Conservation (phyloP, 2,888 invertebrate genomes). For the Apamea anceps region DNA sequence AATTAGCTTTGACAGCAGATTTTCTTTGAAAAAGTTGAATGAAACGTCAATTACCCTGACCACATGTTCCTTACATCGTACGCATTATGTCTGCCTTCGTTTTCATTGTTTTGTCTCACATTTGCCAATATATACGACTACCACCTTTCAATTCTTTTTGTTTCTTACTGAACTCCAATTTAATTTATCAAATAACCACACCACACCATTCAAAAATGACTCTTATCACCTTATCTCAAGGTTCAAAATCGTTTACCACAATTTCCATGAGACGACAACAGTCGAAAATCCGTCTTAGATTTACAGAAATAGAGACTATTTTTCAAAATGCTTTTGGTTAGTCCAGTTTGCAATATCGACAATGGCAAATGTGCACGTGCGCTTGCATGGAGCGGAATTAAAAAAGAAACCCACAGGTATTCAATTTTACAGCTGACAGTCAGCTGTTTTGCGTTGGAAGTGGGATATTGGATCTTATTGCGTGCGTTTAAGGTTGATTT, state of each 20-base stretch:
- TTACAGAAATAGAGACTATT: neutral
- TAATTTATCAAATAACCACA: neutral
- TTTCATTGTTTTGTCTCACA: constrained; percentile 27
- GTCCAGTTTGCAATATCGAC: constrained; percentile 73
- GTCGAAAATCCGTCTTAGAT: neutral
- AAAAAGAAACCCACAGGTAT: constrained; percentile 71
- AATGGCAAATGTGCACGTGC: constrained; percentile 71
- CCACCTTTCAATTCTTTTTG: constrained; percentile 22
- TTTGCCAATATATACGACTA: constrained; percentile 20
- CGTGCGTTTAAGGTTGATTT: accelerated
- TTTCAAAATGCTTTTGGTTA: neutral
- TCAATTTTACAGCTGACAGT: constrained; percentile 76
- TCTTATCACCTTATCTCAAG: accelerated
- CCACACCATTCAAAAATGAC: neutral
- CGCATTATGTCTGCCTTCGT: neutral
- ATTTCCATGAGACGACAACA: accelerated
- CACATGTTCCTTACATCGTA: neutral
- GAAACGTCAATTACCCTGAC: neutral
- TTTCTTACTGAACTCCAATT: constrained; percentile 39
- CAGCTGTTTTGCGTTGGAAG: constrained; percentile 73
- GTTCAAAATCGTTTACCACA: constrained; percentile 11
- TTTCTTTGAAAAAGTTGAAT: neutral
- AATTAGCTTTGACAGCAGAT: neutral
- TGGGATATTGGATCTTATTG: constrained; percentile 10
- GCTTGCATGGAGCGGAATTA: constrained; percentile 43